A percentile compares a stretch with the other conserved stretches of the same genome.
These are phyloP conservation scores for Grallaria varia DNA, from an alignment of 2,113 vertebrate species.

Conservation along the genomic window DNA sequence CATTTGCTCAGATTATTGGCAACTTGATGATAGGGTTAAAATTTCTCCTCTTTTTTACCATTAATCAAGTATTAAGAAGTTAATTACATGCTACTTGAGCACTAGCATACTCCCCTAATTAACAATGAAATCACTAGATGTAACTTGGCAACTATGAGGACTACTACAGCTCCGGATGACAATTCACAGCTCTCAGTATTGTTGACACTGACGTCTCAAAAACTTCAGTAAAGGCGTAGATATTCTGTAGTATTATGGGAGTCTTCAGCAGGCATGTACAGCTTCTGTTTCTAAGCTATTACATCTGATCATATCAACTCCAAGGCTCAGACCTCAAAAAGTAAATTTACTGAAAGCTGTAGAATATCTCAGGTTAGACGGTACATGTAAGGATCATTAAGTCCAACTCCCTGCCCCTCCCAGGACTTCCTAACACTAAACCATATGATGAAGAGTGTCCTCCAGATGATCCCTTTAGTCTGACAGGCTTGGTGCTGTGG, in stretches of 20 bases:
- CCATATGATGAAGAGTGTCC: neutral
- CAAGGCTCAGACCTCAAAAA: neutral
- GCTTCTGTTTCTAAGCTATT: neutral
- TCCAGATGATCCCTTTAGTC: neutral
- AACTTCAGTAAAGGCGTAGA: neutral
- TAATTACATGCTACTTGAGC: neutral
- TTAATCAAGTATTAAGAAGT: neutral
- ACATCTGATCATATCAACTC: neutral
- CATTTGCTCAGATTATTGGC: neutral
- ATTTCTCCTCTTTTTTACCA: neutral
- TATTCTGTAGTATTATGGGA: neutral
- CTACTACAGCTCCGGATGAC: neutral
- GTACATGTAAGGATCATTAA: neutral
- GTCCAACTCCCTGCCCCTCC: neutral
- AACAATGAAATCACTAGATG: neutral
- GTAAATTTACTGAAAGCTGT: neutral
- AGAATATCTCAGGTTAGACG: neutral
- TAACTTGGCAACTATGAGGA: neutral
- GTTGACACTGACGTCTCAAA: neutral
- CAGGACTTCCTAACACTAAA: neutral
- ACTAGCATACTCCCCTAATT: neutral
- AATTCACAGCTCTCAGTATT: neutral
- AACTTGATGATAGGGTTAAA: accelerated
- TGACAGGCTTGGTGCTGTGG: neutral
- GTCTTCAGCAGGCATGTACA: neutral